Conservation (phyloP, 2,797 vertebrate species). For the Luscinia luscinia region DNA sequence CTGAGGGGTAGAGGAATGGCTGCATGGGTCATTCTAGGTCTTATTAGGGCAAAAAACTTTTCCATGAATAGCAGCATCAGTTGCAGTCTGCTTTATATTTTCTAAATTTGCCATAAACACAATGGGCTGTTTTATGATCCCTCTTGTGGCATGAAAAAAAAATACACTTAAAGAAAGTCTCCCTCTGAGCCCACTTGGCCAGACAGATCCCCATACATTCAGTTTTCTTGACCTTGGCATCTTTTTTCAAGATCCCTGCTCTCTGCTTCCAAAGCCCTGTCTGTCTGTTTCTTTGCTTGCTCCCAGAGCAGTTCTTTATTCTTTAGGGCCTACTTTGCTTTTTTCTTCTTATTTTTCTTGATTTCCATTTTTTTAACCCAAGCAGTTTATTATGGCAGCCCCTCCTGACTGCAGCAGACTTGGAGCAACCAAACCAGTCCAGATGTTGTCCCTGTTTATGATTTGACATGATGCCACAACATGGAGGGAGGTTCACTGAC, state of each 20-base stretch:
- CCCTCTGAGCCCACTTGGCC: constrained; percentile 44
- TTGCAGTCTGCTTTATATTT: constrained; percentile 23
- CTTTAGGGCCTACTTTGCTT: not conserved
- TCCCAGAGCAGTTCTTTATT: constrained; percentile 33
- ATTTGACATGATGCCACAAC: constrained; percentile 58
- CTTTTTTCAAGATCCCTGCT: not conserved
- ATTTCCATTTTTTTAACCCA: fast-evolving
- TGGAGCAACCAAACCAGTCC: constrained; percentile 43
- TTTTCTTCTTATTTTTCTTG: not conserved
- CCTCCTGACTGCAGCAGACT: constrained; percentile 47
- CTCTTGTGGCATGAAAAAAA: constrained; percentile 60
- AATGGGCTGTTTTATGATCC: constrained; percentile 65
- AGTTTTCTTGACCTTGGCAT: constrained; percentile 50
- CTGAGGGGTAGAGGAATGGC: not conserved
- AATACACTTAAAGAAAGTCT: constrained; percentile 46
- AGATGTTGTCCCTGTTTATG: constrained; percentile 47
- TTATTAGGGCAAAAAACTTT: constrained; percentile 8
- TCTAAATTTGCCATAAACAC: constrained; percentile 46
- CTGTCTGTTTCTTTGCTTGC: constrained; percentile 19
- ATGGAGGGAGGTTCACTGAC: constrained; percentile 45
- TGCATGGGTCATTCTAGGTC: not conserved
- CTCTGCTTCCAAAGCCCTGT: constrained; percentile 27
- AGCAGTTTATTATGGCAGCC: constrained; percentile 46
- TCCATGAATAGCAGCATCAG: constrained; percentile 23
- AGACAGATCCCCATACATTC: constrained; percentile 30